Percentiles rank a stretch among this genome's conserved stretches.
These are phyloP conservation scores for Meloidogyne chitwoodi DNA, from an alignment of 1,140 invertebrate genomes.

Conservation along the genomic window DNA sequence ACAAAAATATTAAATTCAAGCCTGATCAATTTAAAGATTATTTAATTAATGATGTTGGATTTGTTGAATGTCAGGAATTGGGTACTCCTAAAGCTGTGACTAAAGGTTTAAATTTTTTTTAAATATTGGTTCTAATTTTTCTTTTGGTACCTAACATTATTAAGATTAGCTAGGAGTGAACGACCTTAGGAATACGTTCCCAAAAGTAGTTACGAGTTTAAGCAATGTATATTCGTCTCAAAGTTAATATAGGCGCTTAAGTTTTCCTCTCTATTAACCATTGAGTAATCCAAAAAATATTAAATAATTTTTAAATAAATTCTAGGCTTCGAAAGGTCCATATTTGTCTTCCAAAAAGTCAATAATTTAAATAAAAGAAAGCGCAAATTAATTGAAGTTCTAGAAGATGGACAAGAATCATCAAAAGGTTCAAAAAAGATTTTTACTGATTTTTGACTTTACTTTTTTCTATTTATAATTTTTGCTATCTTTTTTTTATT, in stretches of 20 bases:
- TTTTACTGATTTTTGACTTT: too few relatives aligned
- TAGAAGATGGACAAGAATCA: not conserved
- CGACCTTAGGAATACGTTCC: too few relatives aligned
- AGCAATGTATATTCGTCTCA: too few relatives aligned
- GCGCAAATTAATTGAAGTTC: not conserved
- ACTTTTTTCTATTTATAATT: not conserved
- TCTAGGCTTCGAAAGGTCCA: slow-evolving; percentile 8
- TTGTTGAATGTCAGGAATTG: slow-evolving; percentile 32
- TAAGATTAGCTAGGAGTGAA: too few relatives aligned
- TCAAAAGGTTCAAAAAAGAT: not conserved
- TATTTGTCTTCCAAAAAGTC: slow-evolving; percentile 5
- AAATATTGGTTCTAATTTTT: too few relatives aligned
- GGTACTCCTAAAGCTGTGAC: slow-evolving; percentile 30
- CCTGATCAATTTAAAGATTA: slow-evolving; percentile 50
- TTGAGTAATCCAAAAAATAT: too few relatives aligned
- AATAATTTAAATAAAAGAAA: not conserved
- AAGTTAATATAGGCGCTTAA: too few relatives aligned
- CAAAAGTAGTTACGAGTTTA: too few relatives aligned
- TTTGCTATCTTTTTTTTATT: not conserved
- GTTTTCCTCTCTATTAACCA: too few relatives aligned
- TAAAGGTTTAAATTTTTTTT: slow-evolving; percentile 34
- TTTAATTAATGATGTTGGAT: slow-evolving; percentile 46
- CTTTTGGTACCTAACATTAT: too few relatives aligned
- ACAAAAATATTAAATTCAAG: slow-evolving; percentile 47
- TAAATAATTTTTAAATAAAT: too few relatives aligned